Conservation (phyloP, 2,797 vertebrate species). For the Petrocephalus schoutedeni region DNA sequence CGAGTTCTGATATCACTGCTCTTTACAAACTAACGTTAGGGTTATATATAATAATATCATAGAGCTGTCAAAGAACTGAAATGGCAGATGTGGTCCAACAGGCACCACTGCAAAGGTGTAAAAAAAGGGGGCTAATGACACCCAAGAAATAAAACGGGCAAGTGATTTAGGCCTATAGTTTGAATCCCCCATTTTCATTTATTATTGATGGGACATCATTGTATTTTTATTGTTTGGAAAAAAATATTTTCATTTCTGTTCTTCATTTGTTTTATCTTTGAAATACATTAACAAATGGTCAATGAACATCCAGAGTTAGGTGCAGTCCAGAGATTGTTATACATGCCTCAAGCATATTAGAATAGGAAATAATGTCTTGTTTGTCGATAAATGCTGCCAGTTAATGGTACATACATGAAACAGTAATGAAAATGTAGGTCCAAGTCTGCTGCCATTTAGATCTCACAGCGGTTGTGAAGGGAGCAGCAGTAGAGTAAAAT, state of each 20-base stretch:
- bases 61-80: not conserved
- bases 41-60: not conserved
- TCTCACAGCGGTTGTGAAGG: not conserved
- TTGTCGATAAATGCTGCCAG: not conserved
- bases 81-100: not conserved
- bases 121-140: not conserved
- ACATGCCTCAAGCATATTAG: not conserved
- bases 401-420: not conserved
- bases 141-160: not conserved
- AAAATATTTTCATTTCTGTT: not conserved
- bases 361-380: not conserved
- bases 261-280: not conserved
- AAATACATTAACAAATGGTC: not conserved
- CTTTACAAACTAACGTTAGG: not conserved
- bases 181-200: not conserved
- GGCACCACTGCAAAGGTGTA: not conserved
- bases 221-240: not conserved
- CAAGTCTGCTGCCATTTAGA: not conserved
- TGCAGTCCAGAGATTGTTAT: not conserved
- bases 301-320: not conserved
- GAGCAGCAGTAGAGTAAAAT: not conserved
- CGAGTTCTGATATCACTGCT: not conserved
- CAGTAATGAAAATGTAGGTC: not conserved
- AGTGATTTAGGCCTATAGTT: not conserved
- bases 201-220: not conserved